Percentiles rank a stretch among this genome's conserved stretches.
Evolutionary conservation across 1,140 invertebrate species (phyloP).

Genomic region (Triops longicaudatus): DNA sequence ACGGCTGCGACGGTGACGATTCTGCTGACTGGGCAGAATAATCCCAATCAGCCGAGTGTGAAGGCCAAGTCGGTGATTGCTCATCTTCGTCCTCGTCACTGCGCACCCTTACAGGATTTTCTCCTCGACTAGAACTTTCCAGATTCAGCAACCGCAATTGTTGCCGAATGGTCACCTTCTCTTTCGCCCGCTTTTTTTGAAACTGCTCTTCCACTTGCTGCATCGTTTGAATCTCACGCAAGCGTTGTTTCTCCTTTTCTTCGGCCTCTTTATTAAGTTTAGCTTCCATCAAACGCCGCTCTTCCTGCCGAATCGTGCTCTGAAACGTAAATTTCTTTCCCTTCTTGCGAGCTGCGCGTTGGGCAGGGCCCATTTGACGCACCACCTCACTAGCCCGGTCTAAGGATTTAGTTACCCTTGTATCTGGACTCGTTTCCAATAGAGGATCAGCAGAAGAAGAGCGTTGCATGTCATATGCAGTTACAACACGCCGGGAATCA

Average conservation of each 20-base stretch:
- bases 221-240: constrained; percentile 67
- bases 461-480: not conserved
- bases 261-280: constrained; percentile 64
- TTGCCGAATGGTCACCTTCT: constrained; percentile 63
- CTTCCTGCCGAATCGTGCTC: constrained; percentile 66
- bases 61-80: constrained; percentile 13
- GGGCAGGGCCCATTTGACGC: not conserved
- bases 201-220: constrained; percentile 63
- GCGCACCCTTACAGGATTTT: not conserved
- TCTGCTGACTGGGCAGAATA: constrained; percentile 31
- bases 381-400: not conserved
- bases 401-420: not conserved
- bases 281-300: constrained; percentile 60
- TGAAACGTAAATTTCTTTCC: constrained; percentile 67
- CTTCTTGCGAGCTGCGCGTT: constrained; percentile 34
- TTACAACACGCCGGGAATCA: constrained; percentile 36
- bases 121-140: constrained; percentile 32
- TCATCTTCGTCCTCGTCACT: constrained; percentile 20
- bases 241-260: constrained; percentile 60
- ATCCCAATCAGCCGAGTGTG: constrained; percentile 35
- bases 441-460: not conserved
- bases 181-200: constrained; percentile 58
- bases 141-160: constrained; percentile 58
- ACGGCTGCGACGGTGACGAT: not conserved
- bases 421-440: not conserved